Conservation (phyloP, 2,888 invertebrate species). For the Agrilus cyanescens region DNA sequence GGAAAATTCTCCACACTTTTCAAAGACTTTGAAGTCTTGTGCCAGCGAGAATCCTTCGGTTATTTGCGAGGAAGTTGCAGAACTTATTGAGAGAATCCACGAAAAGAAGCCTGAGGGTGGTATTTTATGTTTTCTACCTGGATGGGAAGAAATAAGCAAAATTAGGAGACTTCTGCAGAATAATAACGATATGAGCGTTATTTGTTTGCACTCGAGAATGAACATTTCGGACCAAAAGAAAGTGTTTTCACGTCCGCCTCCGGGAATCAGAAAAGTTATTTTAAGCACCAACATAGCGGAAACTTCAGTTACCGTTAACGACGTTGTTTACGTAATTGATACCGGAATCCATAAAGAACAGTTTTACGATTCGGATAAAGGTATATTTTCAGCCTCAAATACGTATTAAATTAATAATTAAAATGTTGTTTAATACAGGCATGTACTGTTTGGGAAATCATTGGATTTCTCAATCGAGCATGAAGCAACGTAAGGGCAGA, state of each 20-base stretch:
- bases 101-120: slow-evolving; percentile 48
- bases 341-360: slow-evolving; percentile 49
- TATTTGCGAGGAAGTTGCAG: slow-evolving; percentile 39
- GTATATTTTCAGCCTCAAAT: slow-evolving; percentile 14
- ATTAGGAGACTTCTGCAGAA: slow-evolving; percentile 39
- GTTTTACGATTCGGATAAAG: slow-evolving; percentile 40
- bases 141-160: slow-evolving; percentile 57
- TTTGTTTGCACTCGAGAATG: slow-evolving; percentile 39
- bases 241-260: slow-evolving; percentile 42
- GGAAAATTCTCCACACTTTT: slow-evolving; percentile 35
- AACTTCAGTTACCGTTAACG: slow-evolving; percentile 62
- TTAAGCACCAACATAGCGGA: slow-evolving; percentile 61
- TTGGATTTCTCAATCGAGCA: slow-evolving; percentile 52
- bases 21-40: slow-evolving; percentile 30
- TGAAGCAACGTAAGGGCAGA: slow-evolving; percentile 52
- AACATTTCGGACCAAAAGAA: slow-evolving; percentile 45
- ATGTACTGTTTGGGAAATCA: slow-evolving; percentile 41
- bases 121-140: slow-evolving; percentile 63
- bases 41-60: slow-evolving; percentile 33
- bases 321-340: slow-evolving; percentile 58
- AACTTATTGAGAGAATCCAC: slow-evolving; percentile 45
- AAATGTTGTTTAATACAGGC: slow-evolving; percentile 18
- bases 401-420: background rate
- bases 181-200: slow-evolving; percentile 19
- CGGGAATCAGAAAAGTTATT: slow-evolving; percentile 51